Evolutionary conservation across 2,888 invertebrate genomes (phyloP).

Genomic region (Habroteleia sp.): DNA sequence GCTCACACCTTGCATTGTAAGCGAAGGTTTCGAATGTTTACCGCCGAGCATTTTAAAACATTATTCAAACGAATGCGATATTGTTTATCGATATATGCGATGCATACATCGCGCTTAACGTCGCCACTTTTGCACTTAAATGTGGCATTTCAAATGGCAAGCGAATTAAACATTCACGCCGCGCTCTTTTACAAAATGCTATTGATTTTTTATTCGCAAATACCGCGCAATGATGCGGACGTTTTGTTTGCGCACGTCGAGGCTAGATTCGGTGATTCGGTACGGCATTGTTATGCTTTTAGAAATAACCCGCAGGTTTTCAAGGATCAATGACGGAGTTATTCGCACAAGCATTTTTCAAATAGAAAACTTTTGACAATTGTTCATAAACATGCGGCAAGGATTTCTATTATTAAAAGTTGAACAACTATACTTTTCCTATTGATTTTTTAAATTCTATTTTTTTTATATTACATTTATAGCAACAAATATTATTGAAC

Average conservation of each 20-base stretch:
- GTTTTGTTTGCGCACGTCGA: background rate
- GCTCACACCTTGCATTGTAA: slow-evolving; percentile 51
- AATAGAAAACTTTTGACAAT: no score
- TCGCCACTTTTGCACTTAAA: slow-evolving; percentile 11
- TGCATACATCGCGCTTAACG: slow-evolving; percentile 10
- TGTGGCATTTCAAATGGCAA: slow-evolving; percentile 34
- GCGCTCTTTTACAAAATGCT: slow-evolving; percentile 7
- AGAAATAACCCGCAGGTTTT: no score
- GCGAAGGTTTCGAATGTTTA: slow-evolving; percentile 25
- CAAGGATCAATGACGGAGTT: no score
- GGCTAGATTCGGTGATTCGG: background rate
- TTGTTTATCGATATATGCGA: slow-evolving; percentile 35
- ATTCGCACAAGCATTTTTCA: no score
- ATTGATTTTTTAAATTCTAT: no score
- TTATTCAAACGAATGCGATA: slow-evolving; percentile 39
- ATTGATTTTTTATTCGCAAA: slow-evolving; percentile 9
- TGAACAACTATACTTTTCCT: no score
- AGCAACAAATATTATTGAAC: no score
- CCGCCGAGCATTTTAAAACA: slow-evolving; percentile 31
- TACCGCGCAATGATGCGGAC: background rate
- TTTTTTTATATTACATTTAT: no score
- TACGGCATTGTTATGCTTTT: background rate
- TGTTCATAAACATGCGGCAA: no score
- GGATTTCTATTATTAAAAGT: no score
- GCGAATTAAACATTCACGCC: slow-evolving; percentile 35